Conservation (phyloP, 2,888 invertebrate species). For the Entomobrya proxima region DNA sequence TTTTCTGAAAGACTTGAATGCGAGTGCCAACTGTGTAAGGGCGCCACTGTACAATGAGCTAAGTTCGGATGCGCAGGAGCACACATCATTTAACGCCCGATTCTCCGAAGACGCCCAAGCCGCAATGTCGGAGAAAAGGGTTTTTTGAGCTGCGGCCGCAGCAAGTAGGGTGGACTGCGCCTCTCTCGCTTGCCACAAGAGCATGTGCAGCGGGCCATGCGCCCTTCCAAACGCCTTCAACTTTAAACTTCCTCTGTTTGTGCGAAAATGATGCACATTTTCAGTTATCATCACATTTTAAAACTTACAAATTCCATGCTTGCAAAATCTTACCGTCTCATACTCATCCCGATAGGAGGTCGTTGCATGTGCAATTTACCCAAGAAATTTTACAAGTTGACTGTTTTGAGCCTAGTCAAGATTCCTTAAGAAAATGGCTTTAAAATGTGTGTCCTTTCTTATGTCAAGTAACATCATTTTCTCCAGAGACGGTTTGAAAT, state of each 20-base stretch:
- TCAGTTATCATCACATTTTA: not conserved
- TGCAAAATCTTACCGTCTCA: not conserved
- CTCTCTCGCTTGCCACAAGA: conserved; percentile 75
- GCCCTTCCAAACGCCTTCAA: conserved; percentile 71
- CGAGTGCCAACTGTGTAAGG: conserved; percentile 70
- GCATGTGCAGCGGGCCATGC: conserved; percentile 73
- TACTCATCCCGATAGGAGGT: conserved; percentile 18
- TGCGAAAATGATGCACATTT: not conserved
- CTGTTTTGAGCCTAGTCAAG: not conserved
- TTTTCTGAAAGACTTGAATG: conserved; percentile 74
- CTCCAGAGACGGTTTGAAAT: too few relatives aligned
- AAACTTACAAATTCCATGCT: not conserved
- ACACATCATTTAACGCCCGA: conserved; percentile 73
- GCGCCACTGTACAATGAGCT: conserved; percentile 70
- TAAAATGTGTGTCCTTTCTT: too few relatives aligned
- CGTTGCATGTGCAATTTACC: not conserved
- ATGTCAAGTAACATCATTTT: too few relatives aligned
- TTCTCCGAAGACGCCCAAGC: conserved; percentile 75
- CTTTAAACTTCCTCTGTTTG: conserved; percentile 72
- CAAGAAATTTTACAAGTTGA: not conserved
- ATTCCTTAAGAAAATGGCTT: too few relatives aligned
- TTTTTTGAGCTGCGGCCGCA: conserved; percentile 73
- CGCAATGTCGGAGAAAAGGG: conserved; percentile 74
- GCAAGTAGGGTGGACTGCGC: conserved; percentile 72
- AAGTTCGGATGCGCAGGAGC: conserved; percentile 73